These are phyloP conservation scores for Lordiphosa stackelbergi DNA, from an alignment of 1,140 invertebrate genomes.

Conservation along the genomic window DNA sequence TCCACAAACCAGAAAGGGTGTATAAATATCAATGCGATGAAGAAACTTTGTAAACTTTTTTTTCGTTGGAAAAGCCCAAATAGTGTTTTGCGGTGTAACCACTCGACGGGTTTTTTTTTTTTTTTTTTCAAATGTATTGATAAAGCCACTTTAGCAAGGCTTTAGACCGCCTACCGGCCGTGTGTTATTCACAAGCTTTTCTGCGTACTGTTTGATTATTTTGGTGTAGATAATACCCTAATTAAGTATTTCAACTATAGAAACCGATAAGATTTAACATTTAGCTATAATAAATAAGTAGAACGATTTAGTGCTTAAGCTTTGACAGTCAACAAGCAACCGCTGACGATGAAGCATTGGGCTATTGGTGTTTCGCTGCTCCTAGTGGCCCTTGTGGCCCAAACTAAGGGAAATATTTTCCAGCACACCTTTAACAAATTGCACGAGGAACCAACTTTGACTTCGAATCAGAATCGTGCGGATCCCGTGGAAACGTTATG, in stretches of 20 bases:
- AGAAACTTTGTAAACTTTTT: no score
- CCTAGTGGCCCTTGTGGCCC: conserved; percentile 23
- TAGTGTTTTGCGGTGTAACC: no score
- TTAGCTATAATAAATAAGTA: conserved; percentile 20
- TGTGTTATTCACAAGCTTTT: no score
- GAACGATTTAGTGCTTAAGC: conserved; percentile 3
- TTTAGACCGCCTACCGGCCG: no score
- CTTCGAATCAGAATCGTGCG: conserved; percentile 35
- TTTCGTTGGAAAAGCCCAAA: no score
- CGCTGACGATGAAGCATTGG: conserved; percentile 41
- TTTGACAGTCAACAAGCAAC: conserved; percentile 32
- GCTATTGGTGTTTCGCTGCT: conserved; percentile 24
- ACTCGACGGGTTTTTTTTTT: no score
- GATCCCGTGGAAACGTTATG: conserved; percentile 56
- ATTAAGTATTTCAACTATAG: conserved; percentile 26
- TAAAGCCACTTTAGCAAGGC: no score
- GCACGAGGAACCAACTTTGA: conserved; percentile 48
- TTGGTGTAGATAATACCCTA: conserved; percentile 31
- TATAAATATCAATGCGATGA: no score
- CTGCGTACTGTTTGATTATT: no score
- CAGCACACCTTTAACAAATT: conserved; percentile 50
- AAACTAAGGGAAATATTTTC: conserved; percentile 39
- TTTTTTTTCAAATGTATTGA: no score
- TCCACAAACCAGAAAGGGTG: no score
- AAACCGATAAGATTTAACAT: conserved; percentile 48